Conservation (phyloP, 2,797 vertebrate genomes). For the Capromys pilorides region DNA sequence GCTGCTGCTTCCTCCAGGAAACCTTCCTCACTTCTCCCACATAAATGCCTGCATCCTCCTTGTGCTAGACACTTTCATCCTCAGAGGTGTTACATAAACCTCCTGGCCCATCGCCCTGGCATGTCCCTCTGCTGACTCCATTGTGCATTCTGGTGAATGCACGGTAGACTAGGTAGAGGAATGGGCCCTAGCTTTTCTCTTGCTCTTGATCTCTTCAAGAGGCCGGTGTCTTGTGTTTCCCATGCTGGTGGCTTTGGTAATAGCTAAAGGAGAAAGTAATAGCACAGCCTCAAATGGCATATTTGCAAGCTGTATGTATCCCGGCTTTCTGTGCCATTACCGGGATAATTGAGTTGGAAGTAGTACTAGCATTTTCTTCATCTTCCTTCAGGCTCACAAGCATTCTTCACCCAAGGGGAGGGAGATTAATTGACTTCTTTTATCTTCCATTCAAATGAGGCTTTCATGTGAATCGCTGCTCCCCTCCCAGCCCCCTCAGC, state of each 20-base stretch:
- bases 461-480: constrained; percentile 61
- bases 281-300: no score
- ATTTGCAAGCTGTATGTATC: not conserved
- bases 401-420: constrained; percentile 62
- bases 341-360: constrained; percentile 73
- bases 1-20: not conserved
- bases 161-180: no score
- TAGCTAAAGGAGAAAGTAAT: not conserved
- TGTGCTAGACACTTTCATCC: not conserved
- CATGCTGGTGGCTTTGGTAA: not conserved
- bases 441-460: constrained; percentile 69
- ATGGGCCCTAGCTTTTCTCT: not conserved
- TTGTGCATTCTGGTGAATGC: not conserved
- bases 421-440: constrained; percentile 74
- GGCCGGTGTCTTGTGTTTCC: not conserved
- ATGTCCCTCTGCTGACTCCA: accelerated
- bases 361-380: constrained; percentile 31
- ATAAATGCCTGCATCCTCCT: not conserved
- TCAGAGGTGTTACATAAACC: not conserved
- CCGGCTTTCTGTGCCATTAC: constrained; percentile 20
- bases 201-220: not conserved
- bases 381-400: constrained; percentile 69
- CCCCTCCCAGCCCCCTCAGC: not conserved
- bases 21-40: not conserved
- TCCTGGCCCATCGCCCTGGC: not conserved